Conservation (phyloP, 2,113 vertebrate species). For the Gracilinanus agilis region DNA sequence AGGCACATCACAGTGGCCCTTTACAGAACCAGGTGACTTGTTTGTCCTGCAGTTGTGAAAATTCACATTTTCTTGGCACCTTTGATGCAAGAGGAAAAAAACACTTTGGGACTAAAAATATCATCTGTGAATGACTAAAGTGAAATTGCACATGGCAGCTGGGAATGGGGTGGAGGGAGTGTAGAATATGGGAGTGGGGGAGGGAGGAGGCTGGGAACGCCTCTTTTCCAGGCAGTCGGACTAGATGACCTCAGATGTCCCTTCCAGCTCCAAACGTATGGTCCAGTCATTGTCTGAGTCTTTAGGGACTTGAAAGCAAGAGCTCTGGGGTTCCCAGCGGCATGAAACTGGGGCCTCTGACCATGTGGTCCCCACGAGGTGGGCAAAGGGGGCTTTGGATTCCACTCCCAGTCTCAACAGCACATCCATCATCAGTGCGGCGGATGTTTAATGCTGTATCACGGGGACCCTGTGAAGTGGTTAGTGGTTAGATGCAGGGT, state of each 20-base stretch:
- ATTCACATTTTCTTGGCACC: slow-evolving; percentile 54
- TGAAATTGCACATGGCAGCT: slow-evolving; percentile 27
- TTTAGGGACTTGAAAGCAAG: neutral
- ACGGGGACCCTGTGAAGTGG: neutral
- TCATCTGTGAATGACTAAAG: slow-evolving; percentile 68
- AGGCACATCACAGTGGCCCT: neutral
- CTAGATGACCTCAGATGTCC: neutral
- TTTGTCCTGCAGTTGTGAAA: slow-evolving; percentile 54
- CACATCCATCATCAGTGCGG: neutral
- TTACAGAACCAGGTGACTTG: slow-evolving; percentile 43
- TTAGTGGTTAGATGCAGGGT: neutral
- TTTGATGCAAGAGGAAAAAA: slow-evolving; percentile 22
- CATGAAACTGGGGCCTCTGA: fast-evolving
- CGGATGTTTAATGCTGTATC: neutral
- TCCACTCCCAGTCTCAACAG: neutral
- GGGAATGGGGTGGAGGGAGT: neutral
- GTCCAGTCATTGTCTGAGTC: neutral
- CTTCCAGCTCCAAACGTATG: neutral
- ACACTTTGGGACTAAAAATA: slow-evolving; percentile 69
- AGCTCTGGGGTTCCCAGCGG: too few relatives aligned
- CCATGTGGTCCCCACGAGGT: neutral
- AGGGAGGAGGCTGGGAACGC: neutral
- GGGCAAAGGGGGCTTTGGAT: neutral
- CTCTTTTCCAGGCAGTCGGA: neutral
- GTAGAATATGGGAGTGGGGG: neutral